phyloP scores from a whole-genome alignment of 2,888 invertebrate species.

The Syritta pipiens region DNA sequence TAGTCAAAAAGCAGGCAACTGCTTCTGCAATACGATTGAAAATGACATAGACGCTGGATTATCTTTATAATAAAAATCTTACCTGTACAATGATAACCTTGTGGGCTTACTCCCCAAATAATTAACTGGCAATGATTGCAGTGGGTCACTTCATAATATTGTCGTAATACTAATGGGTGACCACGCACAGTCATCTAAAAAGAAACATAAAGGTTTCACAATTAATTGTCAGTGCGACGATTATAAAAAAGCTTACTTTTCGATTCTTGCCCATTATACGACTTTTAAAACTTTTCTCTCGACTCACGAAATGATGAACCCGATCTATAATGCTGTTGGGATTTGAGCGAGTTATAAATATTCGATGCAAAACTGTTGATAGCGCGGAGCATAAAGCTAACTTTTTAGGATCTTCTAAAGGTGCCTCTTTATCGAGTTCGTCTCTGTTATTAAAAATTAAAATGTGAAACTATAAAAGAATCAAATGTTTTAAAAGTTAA shows the following conservation, averaged over 20 bases:
- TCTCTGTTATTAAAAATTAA: conserved; percentile 78
- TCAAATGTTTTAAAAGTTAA: conserved; percentile 57
- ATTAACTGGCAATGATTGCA: conserved; percentile 96
- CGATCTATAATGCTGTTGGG: conserved; percentile 84
- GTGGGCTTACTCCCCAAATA: conserved; percentile 97
- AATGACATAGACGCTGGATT: too few relatives aligned
- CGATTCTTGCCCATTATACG: conserved; percentile 85
- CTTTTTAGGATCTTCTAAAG: conserved; percentile 83
- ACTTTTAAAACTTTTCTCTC: conserved; percentile 88
- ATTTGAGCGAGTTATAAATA: conserved; percentile 84
- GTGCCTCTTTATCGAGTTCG: conserved; percentile 83
- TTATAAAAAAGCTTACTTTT: conserved; percentile 80
- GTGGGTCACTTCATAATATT: conserved; percentile 92
- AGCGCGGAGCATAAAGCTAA: conserved; percentile 85
- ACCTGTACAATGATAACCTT: conserved; percentile 97
- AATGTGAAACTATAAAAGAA: background rate
- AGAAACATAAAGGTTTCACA: background rate
- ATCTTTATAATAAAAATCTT: conserved; percentile 77
- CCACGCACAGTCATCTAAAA: conserved; percentile 88
- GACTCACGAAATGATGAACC: conserved; percentile 90
- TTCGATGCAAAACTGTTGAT: conserved; percentile 89
- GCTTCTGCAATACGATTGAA: too few relatives aligned
- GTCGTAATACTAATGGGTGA: conserved; percentile 93
- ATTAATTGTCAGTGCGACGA: background rate
- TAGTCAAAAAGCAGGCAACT: too few relatives aligned